Evolutionary conservation across 2,888 invertebrate species (phyloP).

Genomic region (Papilio demoleus): DNA sequence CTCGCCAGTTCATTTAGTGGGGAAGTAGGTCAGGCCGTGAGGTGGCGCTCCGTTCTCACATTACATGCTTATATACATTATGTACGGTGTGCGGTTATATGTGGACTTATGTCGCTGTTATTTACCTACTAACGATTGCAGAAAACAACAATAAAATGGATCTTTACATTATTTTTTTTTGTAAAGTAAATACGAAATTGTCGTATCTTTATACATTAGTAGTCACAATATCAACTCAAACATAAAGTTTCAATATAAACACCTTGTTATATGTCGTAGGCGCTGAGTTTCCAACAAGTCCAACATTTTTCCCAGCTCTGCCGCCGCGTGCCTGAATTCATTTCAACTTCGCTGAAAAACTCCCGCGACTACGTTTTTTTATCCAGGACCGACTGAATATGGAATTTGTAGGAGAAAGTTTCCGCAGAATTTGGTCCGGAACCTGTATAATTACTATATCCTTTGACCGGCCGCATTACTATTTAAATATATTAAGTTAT

Average conservation of each 20-base stretch:
- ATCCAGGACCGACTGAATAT: slow-evolving; percentile 60
- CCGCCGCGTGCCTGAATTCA: slow-evolving; percentile 62
- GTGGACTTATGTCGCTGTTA: neutral
- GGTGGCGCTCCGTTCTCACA: neutral
- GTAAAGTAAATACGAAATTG: neutral
- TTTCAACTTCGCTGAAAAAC: slow-evolving; percentile 64
- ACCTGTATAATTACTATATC: slow-evolving; percentile 7
- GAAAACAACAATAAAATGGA: too few relatives aligned
- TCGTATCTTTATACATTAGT: neutral
- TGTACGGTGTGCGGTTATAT: neutral
- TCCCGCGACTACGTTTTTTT: slow-evolving; percentile 57
- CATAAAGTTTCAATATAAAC: neutral
- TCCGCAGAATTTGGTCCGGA: slow-evolving; percentile 45
- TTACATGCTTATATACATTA: neutral
- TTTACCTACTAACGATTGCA: neutral
- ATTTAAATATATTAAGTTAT: neutral
- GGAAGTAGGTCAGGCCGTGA: slow-evolving; percentile 45
- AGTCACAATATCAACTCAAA: neutral
- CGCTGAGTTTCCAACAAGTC: slow-evolving; percentile 29
- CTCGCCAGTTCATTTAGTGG: slow-evolving; percentile 38
- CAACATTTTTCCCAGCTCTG: slow-evolving; percentile 41
- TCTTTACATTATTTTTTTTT: neutral
- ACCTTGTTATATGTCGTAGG: slow-evolving; percentile 29
- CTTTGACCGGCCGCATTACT: neutral
- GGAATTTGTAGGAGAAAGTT: slow-evolving; percentile 57